Conservation (phyloP, 2,113 vertebrate genomes). For the Corapipo altera region DNA sequence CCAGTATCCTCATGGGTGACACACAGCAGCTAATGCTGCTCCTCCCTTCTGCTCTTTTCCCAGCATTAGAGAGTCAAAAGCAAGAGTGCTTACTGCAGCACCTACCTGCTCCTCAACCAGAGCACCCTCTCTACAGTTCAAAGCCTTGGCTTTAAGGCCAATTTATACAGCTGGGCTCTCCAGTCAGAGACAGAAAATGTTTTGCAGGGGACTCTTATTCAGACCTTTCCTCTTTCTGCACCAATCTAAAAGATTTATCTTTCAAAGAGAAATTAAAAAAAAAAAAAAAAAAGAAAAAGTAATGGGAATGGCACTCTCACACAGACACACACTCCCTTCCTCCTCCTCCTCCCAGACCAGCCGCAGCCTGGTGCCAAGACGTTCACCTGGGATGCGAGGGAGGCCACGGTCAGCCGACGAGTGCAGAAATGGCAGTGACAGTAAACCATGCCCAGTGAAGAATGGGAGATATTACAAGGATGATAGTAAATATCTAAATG, state of each 20-base stretch:
- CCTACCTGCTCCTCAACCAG: background rate
- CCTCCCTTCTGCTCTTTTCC: background rate
- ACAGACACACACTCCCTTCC: slow-evolving; percentile 51
- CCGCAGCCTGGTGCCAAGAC: slow-evolving; percentile 55
- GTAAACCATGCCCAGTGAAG: slow-evolving; percentile 70
- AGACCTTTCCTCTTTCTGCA: background rate
- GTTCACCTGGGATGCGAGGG: slow-evolving; percentile 66
- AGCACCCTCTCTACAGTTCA: background rate
- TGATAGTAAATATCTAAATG: slow-evolving; percentile 66
- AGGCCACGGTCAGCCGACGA: slow-evolving; percentile 59
- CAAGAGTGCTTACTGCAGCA: background rate
- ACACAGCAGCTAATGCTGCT: background rate
- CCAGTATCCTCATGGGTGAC: background rate
- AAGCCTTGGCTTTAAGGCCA: background rate
- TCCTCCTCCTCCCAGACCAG: slow-evolving; percentile 65
- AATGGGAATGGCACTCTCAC: slow-evolving; percentile 48
- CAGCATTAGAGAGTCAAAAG: background rate
- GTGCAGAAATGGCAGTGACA: slow-evolving; percentile 70
- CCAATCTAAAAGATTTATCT: background rate
- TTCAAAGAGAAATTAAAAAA: background rate
- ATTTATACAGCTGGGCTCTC: background rate
- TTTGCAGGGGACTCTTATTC: background rate
- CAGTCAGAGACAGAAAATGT: background rate
- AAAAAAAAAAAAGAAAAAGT: background rate
- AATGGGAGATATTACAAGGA: slow-evolving; percentile 67